Conservation (phyloP, 2,797 vertebrate genomes). For the Pseudomugil tenellus region DNA sequence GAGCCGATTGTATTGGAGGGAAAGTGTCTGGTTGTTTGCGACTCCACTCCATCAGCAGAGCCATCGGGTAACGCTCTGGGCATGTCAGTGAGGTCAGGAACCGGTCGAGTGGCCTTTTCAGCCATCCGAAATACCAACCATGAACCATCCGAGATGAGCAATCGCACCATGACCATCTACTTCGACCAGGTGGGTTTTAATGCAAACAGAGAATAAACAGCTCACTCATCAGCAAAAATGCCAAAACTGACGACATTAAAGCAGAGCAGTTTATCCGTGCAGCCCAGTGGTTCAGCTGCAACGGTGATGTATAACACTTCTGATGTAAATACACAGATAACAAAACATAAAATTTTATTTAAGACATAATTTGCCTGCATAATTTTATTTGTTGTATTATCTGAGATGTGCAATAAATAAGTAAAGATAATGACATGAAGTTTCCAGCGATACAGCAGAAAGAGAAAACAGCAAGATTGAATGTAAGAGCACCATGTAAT, state of each 20-base stretch:
- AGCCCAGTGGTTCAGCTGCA: neutral
- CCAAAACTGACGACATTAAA: neutral
- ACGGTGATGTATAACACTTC: neutral
- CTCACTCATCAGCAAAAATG: neutral
- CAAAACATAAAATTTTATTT: neutral
- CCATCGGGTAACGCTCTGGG: slow-evolving; percentile 80
- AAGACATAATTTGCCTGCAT: neutral
- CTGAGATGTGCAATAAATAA: neutral
- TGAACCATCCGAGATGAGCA: slow-evolving; percentile 86
- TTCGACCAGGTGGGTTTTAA: slow-evolving; percentile 80
- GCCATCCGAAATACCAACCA: slow-evolving; percentile 85
- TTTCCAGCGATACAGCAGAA: neutral
- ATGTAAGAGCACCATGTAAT: neutral
- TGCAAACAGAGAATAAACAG: neutral
- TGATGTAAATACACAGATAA: neutral
- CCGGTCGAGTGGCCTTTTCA: slow-evolving; percentile 82
- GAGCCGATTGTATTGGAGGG: slow-evolving; percentile 85
- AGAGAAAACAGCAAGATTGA: neutral
- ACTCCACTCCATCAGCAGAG: slow-evolving; percentile 79
- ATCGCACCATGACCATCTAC: slow-evolving; percentile 86
- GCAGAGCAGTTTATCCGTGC: neutral
- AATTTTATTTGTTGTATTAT: neutral
- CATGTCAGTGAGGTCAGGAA: slow-evolving; percentile 84
- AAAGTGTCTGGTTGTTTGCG: slow-evolving; percentile 86
- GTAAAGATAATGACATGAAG: neutral